Conservation (phyloP, 2,888 invertebrate species). For the Polydesmus complanatus region DNA sequence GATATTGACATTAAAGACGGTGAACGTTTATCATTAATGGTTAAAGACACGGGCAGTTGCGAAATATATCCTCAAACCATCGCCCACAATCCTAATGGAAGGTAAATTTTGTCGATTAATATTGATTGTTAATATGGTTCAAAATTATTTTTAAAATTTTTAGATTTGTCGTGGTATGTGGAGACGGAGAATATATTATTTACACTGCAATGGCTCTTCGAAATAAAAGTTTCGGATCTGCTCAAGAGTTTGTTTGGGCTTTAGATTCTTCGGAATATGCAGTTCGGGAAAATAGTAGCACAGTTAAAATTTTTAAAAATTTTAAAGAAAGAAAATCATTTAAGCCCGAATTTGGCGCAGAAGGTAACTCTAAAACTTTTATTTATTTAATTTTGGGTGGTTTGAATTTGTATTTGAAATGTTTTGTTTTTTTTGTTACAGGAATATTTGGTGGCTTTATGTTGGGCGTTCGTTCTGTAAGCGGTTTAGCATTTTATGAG, state of each 20-base stretch:
- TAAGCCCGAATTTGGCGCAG: constrained; percentile 92
- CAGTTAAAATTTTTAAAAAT: constrained; percentile 89
- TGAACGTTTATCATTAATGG: constrained; percentile 78
- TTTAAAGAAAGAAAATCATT: constrained; percentile 94
- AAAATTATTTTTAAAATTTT: constrained; percentile 2
- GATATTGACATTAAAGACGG: constrained; percentile 68
- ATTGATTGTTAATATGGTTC: not conserved
- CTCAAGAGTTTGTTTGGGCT: constrained; percentile 98
- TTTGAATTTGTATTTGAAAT: not conserved
- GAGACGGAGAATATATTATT: constrained; percentile 98
- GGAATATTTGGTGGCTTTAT: constrained; percentile 82
- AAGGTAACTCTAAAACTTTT: constrained; percentile 43
- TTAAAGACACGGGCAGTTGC: constrained; percentile 98
- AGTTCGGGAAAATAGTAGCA: constrained; percentile 69
- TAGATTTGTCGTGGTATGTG: constrained; percentile 83
- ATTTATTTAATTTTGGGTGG: not conserved
- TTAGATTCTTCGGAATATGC: constrained; percentile 79
- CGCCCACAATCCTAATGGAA: constrained; percentile 95
- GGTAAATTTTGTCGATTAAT: constrained; percentile 33
- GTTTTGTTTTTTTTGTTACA: constrained; percentile 27
- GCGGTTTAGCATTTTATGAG: constrained; percentile 88
- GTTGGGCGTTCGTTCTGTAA: constrained; percentile 79
- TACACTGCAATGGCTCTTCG: constrained; percentile 98
- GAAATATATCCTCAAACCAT: constrained; percentile 99
- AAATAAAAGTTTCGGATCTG: constrained; percentile 96